Percentiles rank a stretch among this genome's conserved stretches.
Evolutionary conservation across 2,888 invertebrate genomes (phyloP).

Genomic region (Rambutsinella grinnellia): DNA sequence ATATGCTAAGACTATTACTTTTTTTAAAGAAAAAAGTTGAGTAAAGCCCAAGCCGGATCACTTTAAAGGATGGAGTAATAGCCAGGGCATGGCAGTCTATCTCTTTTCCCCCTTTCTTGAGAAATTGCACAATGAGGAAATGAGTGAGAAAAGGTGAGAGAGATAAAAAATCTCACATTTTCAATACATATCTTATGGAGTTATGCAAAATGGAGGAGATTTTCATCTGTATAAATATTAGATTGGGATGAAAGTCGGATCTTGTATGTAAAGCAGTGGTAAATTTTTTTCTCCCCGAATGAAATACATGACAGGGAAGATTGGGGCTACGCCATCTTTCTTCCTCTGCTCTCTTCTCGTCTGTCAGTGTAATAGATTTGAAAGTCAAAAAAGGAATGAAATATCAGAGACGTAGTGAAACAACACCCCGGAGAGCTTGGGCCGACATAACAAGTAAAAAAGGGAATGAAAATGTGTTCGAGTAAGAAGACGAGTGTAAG

Average conservation of each 20-base stretch:
- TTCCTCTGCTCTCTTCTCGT: conserved; percentile 31
- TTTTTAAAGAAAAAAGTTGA: not conserved
- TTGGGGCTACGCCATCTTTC: conserved; percentile 46
- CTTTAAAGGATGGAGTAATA: too few species aligned
- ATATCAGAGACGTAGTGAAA: conserved; percentile 57
- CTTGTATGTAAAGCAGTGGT: conserved; percentile 33
- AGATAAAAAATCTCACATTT: conserved; percentile 17
- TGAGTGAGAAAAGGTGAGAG: conserved; percentile 1
- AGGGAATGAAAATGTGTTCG: conserved; percentile 50
- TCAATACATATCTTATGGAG: conserved; percentile 7
- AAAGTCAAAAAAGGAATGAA: conserved; percentile 56
- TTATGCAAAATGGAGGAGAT: not conserved
- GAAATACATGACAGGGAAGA: conserved; percentile 47
- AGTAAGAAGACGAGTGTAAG: conserved; percentile 5
- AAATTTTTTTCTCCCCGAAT: conserved; percentile 52
- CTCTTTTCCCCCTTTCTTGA: conserved; percentile 23
- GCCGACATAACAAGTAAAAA: conserved; percentile 41
- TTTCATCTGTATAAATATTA: not conserved
- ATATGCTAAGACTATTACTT: too few species aligned
- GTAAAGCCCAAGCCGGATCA: not conserved
- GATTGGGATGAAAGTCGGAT: not conserved
- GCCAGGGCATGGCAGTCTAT: too few species aligned
- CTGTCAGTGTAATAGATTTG: conserved; percentile 56
- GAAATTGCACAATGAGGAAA: conserved; percentile 41
- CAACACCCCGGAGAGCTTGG: conserved; percentile 55